Conservation (phyloP, 1,140 invertebrate genomes). For the Diachasmimorpha longicaudata region DNA sequence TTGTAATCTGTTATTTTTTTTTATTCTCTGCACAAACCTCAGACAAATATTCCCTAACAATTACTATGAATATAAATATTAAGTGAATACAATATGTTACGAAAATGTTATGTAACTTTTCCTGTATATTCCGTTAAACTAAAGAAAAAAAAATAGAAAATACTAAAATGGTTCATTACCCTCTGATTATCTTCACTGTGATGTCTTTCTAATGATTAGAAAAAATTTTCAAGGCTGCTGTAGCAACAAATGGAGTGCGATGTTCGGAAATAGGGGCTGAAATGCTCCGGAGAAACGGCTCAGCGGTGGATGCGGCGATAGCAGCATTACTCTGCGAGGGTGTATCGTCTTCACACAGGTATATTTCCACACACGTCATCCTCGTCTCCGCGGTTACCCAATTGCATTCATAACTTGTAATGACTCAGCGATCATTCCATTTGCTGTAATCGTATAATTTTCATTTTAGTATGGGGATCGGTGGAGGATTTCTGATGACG, state of each 20-base stretch:
- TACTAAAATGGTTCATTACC: too few species aligned
- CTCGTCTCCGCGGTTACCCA: background rate
- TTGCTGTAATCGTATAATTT: background rate
- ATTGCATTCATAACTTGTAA: background rate
- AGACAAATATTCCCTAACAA: too few species aligned
- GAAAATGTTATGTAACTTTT: too few species aligned
- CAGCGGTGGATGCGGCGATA: slow-evolving; percentile 84
- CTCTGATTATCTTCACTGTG: too few species aligned
- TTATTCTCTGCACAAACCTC: too few species aligned
- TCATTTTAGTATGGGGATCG: slow-evolving; percentile 72
- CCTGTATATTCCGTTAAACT: too few species aligned
- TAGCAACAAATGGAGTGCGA: slow-evolving; percentile 52
- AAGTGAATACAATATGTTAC: too few species aligned
- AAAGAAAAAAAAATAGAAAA: too few species aligned
- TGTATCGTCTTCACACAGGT: slow-evolving; percentile 77
- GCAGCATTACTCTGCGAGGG: slow-evolving; percentile 83
- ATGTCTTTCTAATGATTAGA: background rate
- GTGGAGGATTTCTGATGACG: slow-evolving; percentile 83
- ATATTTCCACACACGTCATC: background rate
- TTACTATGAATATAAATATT: too few species aligned
- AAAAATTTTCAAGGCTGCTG: slow-evolving; percentile 41
- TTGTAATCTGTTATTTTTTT: too few species aligned
- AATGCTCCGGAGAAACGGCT: slow-evolving; percentile 73
- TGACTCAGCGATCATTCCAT: background rate
- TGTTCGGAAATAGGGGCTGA: slow-evolving; percentile 54